Conservation (phyloP, 2,797 vertebrate genomes). For the Emydoidea blandingii region DNA sequence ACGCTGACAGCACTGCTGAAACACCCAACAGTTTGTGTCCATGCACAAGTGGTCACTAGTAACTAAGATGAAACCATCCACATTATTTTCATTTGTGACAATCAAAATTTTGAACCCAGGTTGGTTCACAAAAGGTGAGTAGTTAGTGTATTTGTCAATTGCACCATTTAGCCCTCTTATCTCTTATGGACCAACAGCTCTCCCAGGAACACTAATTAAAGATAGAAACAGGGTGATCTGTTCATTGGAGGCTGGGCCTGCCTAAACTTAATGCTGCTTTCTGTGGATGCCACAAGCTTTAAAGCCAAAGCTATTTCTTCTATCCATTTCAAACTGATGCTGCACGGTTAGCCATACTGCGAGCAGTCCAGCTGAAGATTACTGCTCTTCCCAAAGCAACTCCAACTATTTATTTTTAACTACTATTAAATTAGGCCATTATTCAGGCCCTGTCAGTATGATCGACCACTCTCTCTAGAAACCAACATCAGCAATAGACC, state of each 20-base stretch:
- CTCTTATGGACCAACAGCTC: not conserved
- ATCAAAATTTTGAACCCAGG: not conserved
- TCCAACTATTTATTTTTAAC: not conserved
- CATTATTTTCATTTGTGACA: not conserved
- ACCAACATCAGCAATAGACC: not conserved
- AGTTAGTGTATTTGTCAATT: not conserved
- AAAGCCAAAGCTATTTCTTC: not conserved
- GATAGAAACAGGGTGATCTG: not conserved
- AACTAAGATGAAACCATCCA: too few species aligned
- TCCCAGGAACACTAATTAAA: not conserved
- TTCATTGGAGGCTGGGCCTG: not conserved
- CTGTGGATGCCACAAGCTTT: not conserved
- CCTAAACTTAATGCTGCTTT: not conserved
- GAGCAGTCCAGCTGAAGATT: not conserved
- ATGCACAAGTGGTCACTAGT: too few species aligned
- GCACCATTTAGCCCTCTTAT: not conserved
- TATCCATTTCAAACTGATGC: not conserved
- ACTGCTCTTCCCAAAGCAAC: not conserved
- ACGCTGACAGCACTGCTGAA: not conserved
- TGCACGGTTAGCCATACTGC: not conserved
- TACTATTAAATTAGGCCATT: not conserved
- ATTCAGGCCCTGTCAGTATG: not conserved
- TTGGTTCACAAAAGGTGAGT: not conserved
- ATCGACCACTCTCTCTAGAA: too few species aligned
- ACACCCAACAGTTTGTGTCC: too few species aligned